phyloP scores from a whole-genome alignment of 2,888 invertebrate genomes.

The Fabriciana adippe region DNA sequence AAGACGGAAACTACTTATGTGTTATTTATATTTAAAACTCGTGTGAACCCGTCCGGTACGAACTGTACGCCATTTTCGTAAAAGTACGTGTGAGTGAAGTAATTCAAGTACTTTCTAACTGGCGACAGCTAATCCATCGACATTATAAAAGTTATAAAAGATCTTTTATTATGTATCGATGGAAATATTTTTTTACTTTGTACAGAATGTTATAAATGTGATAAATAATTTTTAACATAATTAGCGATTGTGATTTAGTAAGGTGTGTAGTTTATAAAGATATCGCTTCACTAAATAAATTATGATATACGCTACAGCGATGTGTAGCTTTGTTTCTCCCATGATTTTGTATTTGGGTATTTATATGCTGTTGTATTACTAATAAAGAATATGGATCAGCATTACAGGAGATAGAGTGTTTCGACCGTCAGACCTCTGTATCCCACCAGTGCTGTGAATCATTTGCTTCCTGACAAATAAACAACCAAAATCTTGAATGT shows the following conservation, averaged over 20 bases:
- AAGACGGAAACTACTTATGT: too few relatives aligned
- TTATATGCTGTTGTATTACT: conserved; percentile 72
- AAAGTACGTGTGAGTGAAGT: conserved; percentile 19
- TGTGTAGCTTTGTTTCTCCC: conserved; percentile 70
- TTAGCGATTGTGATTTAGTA: conserved; percentile 80
- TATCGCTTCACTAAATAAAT: conserved; percentile 71
- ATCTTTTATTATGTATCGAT: conserved; percentile 66
- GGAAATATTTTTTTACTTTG: conserved; percentile 80
- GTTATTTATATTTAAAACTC: too few relatives aligned
- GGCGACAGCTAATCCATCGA: conserved; percentile 5
- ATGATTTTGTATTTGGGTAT: conserved; percentile 77
- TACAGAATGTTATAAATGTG: conserved; percentile 80
- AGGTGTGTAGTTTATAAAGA: conserved; percentile 74
- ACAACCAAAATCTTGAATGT: conserved; percentile 72
- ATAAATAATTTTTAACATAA: conserved; percentile 79
- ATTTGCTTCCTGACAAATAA: conserved; percentile 82
- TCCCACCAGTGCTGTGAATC: conserved; percentile 82
- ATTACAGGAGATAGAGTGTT: conserved; percentile 70
- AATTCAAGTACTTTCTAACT: conserved; percentile 3
- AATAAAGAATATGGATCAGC: conserved; percentile 58
- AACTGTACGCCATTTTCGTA: background rate
- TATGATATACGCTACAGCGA: conserved; percentile 61
- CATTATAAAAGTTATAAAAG: conserved; percentile 44
- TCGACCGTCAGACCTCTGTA: conserved; percentile 77
- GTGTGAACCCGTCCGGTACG: background rate